Conservation (phyloP, 2,113 vertebrate species). For the Motacilla alba region DNA sequence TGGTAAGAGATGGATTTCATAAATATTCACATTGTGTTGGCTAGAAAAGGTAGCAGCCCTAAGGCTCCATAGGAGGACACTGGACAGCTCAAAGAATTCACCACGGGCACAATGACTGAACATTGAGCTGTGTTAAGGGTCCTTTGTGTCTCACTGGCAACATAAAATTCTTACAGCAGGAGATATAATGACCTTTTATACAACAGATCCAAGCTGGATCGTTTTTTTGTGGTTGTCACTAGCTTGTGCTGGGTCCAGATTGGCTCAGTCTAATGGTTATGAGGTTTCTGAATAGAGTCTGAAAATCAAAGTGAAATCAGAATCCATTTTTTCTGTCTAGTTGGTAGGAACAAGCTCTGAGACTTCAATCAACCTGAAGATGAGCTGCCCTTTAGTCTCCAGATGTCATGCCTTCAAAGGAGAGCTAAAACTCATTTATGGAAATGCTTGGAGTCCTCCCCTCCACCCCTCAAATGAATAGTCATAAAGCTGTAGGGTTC, state of each 20-base stretch:
- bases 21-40: neutral
- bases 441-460: neutral
- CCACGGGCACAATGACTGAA: neutral
- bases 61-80: neutral
- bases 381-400: neutral
- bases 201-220: neutral
- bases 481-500: neutral
- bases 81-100: neutral
- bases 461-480: constrained; percentile 3
- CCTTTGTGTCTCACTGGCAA: neutral
- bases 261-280: neutral
- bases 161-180: neutral
- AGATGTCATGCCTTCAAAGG: neutral
- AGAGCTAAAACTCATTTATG: constrained; percentile 6
- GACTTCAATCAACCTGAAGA: neutral
- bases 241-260: neutral
- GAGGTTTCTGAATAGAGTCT: neutral
- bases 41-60: neutral
- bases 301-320: neutral
- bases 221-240: neutral
- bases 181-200: neutral
- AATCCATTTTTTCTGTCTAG: neutral
- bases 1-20: neutral
- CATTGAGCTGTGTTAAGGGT: neutral
- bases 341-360: neutral